Evolutionary conservation across 2,797 vertebrate species (phyloP), one percentile per base, ranked within the genome.

Genomic region (Bradypodion pumilum): DNA sequence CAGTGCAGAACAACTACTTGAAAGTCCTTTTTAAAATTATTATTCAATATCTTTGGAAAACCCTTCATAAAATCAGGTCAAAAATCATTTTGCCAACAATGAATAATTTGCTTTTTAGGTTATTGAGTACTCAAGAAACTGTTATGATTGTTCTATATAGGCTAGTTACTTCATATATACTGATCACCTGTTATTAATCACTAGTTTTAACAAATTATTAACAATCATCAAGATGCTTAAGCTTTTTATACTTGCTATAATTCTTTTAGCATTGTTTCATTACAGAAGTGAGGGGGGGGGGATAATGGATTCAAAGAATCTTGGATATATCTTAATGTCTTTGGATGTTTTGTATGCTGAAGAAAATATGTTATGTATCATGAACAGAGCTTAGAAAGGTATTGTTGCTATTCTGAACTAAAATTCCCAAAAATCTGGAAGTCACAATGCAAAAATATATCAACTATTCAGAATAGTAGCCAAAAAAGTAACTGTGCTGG

Each of bases 121-220:
- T 81, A 76, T 76, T 81, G 73, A 60, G 56, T 40, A 70, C n/a
- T 37, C 65, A 62, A 62, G 52, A 35, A 81, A 56, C 40, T 23
- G 66, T 49, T 69, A 37, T 46, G 10, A 15, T 40, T 37, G 76
- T 76, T 40, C 62, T 52, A 49, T 35, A 49, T 35, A 69, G 52
- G 25, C 42, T 65, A 46, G 37, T 81, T 62, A 81, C 76, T 60
- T 49, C 65, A 81, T 29, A 70, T 37, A 62, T 63, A n/a, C n/a
- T 52, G 35, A 66, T 37, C 69, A 81, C 70, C 72, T 81, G 79
- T 70, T 81, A 76, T 85, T 76, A 77, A 70, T 81, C 73, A 85
- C 52, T 66, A 81, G 52, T 32, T 76, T 81, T 70, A 70, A 81
- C 76, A 75, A n/a, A 85, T 62, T 75, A 72, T 60, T 59, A 32